phyloP scores from a whole-genome alignment of 2,797 vertebrate species.

The Onychomys leucogaster region DNA sequence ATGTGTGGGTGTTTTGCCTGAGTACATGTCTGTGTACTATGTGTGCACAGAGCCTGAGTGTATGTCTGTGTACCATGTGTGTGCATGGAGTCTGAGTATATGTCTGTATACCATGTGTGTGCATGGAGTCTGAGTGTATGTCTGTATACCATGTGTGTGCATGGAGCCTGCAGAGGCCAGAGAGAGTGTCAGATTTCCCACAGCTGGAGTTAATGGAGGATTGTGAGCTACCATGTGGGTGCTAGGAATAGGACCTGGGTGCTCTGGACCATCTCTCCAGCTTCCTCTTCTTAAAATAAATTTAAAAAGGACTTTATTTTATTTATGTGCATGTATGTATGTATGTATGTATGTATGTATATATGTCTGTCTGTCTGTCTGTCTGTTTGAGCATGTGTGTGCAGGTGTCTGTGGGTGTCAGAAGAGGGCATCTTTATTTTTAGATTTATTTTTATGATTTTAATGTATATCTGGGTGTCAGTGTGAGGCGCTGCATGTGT shows the following conservation, averaged over 20 bases:
- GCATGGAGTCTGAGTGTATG: neutral
- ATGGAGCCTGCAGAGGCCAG: neutral
- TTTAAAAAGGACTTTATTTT: neutral
- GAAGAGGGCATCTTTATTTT: neutral
- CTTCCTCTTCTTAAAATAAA: neutral
- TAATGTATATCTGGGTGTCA: neutral
- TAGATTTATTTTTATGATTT: neutral
- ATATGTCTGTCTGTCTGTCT: neutral
- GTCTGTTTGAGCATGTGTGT: neutral
- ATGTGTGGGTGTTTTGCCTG: neutral
- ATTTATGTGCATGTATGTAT: neutral
- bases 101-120: neutral
- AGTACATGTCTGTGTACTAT: neutral
- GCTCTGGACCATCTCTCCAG: neutral
- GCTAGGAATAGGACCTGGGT: neutral
- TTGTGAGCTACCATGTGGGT: neutral
- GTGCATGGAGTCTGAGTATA: neutral
- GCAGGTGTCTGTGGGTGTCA: neutral
- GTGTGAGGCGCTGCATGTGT: neutral
- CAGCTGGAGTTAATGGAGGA: neutral
- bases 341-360: neutral
- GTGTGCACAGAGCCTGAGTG: neutral
- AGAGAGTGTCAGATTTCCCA: neutral
- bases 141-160: neutral
- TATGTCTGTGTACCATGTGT: neutral